A percentile compares a stretch with the other conserved stretches of the same genome.
Conservation (phyloP, 2,797 vertebrate genomes). For the Schizopygopsis malacanthus region DNA sequence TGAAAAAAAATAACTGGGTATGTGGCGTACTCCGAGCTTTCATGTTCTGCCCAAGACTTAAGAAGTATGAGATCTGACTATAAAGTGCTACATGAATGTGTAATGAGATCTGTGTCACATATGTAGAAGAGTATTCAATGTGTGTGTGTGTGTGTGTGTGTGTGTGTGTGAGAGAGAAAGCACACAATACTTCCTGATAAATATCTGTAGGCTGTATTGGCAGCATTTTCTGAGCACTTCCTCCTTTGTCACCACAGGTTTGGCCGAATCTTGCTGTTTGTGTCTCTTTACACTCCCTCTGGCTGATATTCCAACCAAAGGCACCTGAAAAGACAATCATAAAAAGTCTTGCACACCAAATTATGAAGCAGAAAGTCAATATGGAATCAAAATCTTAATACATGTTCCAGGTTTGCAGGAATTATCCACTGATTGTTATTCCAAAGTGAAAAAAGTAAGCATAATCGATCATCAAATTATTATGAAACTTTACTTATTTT, state of each 20-base stretch:
- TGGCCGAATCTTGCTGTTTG: slow-evolving; percentile 30
- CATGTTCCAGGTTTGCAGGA: background rate
- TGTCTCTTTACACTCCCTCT: slow-evolving; percentile 8
- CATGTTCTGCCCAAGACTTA: background rate
- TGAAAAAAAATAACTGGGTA: slow-evolving; percentile 66
- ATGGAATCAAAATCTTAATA: background rate
- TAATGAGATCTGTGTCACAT: slow-evolving; percentile 15
- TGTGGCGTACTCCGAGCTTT: background rate
- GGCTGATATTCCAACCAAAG: background rate
- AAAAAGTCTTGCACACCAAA: background rate
- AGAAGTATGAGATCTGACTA: too few relatives aligned
- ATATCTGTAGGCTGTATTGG: slow-evolving; percentile 70
- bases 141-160: slow-evolving; percentile 14
- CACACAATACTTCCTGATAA: slow-evolving; percentile 74
- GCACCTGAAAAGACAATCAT: background rate
- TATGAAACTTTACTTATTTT: background rate
- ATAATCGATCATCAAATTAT: background rate
- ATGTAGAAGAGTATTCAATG: background rate
- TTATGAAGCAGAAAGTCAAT: slow-evolving; percentile 1
- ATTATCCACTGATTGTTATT: background rate
- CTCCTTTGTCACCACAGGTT: slow-evolving; percentile 75
- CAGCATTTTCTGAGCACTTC: slow-evolving; percentile 60
- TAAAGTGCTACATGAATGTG: background rate
- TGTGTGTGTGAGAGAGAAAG: slow-evolving; percentile 24
- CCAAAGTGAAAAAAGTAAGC: background rate